Conservation (phyloP, 2,797 vertebrate species). For the Lepidocolaptes lacrymiger region DNA sequence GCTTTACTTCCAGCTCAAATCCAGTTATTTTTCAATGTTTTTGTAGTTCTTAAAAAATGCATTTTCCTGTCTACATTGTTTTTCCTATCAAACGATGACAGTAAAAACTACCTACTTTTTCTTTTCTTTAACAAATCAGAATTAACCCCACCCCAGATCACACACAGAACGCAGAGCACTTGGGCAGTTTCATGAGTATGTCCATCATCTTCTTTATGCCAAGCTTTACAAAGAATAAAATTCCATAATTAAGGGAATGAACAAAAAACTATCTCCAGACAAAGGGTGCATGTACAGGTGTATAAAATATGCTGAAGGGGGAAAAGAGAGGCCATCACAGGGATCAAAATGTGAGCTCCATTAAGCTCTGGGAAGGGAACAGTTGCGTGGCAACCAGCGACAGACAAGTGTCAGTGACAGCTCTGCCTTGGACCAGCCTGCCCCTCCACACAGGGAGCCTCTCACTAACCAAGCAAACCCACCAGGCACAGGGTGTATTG, state of each 20-base stretch:
- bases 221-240: background rate
- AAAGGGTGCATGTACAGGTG: accelerated
- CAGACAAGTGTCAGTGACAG: background rate
- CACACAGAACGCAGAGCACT: background rate
- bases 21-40: background rate
- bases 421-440: background rate
- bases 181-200: background rate
- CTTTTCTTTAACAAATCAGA: background rate
- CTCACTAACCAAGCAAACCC: background rate
- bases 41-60: background rate
- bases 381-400: background rate
- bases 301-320: background rate
- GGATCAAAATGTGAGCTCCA: background rate
- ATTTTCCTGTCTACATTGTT: background rate
- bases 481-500: accelerated
- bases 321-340: background rate
- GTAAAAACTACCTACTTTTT: background rate
- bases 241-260: background rate
- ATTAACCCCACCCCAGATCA: background rate
- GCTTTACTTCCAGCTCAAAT: background rate
- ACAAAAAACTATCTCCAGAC: background rate
- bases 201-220: background rate
- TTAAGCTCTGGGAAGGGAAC: background rate
- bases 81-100: background rate
- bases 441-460: background rate